phyloP scores from a whole-genome alignment of 2,888 invertebrate species.

The Tenthredo notha region DNA sequence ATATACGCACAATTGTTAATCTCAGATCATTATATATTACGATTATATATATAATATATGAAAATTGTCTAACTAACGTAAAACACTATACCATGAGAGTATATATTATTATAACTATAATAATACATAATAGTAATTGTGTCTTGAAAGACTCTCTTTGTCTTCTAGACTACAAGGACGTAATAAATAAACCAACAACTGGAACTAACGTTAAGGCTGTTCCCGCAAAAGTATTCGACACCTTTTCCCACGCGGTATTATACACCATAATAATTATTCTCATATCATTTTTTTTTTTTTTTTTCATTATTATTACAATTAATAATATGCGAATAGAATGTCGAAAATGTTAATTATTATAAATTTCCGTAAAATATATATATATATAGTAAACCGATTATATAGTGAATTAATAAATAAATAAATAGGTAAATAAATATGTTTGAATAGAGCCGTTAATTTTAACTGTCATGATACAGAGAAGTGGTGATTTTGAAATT shows the following conservation, averaged over 20 bases:
- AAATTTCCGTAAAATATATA: too few species aligned
- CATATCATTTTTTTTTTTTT: not conserved
- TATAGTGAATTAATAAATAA: not conserved
- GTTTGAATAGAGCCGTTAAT: not conserved
- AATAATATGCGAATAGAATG: not conserved
- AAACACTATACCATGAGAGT: not conserved
- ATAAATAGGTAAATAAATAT: not conserved
- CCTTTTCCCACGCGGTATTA: slow-evolving; percentile 7
- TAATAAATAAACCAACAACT: slow-evolving; percentile 30
- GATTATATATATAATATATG: not conserved
- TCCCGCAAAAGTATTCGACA: slow-evolving; percentile 11
- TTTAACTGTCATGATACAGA: not conserved
- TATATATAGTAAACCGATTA: too few species aligned
- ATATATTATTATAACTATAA: not conserved
- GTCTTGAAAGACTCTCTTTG: slow-evolving; percentile 19
- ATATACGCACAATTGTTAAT: not conserved
- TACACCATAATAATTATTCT: not conserved
- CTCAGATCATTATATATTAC: slow-evolving; percentile 2
- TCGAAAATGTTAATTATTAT: too few species aligned
- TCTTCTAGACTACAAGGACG: slow-evolving; percentile 22
- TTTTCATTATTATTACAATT: not conserved
- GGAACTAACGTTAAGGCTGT: not conserved
- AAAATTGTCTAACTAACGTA: not conserved
- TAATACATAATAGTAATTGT: slow-evolving; percentile 2
- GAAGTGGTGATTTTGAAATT: slow-evolving; percentile 6